Percentiles rank a stretch among this genome's conserved stretches.
Evolutionary conservation across 2,113 vertebrate species (phyloP).

Genomic region (Bambusicola thoracicus): DNA sequence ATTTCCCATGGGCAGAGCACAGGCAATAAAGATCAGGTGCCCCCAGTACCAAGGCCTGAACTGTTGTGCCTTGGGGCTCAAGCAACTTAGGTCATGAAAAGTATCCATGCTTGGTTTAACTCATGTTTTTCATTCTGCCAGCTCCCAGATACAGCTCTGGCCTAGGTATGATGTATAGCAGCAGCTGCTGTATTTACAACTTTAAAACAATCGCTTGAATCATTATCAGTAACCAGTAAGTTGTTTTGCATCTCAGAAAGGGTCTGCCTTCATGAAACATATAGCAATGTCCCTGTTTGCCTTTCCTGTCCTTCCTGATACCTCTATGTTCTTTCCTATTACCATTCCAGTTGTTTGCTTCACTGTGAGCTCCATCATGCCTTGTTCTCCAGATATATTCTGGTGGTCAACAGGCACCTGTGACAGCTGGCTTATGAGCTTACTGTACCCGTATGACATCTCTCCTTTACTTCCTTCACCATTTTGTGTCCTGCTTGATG

Average conservation of each 20-base stretch:
- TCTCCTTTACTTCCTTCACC: not conserved
- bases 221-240: not conserved
- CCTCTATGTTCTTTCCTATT: not conserved
- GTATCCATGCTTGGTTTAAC: not conserved
- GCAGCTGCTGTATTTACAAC: not conserved
- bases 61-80: not conserved
- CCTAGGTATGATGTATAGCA: not conserved
- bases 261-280: not conserved
- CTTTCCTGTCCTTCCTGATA: not conserved
- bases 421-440: not conserved
- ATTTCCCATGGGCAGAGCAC: not conserved
- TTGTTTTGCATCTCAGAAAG: not conserved
- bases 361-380: fast-evolving
- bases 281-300: not conserved
- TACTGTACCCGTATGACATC: not conserved
- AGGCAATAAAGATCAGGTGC: not conserved
- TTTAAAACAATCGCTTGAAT: not conserved
- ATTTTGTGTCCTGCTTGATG: not conserved
- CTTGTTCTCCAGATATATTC: not conserved
- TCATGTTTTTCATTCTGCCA: not conserved
- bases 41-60: not conserved
- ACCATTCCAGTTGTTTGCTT: not conserved
- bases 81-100: not conserved
- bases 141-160: not conserved
- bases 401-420: not conserved